These are phyloP conservation scores for Mormyrops attenuatus DNA, from an alignment of 2,797 vertebrate species.

Conservation along the genomic window DNA sequence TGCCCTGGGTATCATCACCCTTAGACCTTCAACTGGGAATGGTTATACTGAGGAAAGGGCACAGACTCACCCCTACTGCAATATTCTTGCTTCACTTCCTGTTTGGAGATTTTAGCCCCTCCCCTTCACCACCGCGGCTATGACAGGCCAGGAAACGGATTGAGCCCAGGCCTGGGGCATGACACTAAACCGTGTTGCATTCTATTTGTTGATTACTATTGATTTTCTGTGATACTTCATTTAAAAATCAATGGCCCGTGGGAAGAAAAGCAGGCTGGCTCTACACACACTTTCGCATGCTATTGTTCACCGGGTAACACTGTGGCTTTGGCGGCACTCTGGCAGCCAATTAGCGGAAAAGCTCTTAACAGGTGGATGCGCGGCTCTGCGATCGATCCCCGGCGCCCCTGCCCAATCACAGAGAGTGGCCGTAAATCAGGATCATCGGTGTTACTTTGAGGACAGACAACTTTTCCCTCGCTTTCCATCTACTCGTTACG, in stretches of 20 bases:
- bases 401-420: conserved; percentile 93
- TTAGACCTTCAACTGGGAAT: neutral
- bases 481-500: conserved; percentile 39
- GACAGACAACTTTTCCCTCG: conserved; percentile 54
- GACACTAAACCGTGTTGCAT: conserved; percentile 77
- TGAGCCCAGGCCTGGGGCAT: conserved; percentile 72
- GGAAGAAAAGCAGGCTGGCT: conserved; percentile 80
- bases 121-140: conserved; percentile 60
- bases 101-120: conserved; percentile 60
- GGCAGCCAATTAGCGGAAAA: conserved; percentile 91
- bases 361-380: conserved; percentile 96
- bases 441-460: conserved; percentile 83
- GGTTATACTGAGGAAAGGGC: neutral
- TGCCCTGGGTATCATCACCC: neutral
- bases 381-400: conserved; percentile 80
- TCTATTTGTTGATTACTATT: conserved; percentile 99
- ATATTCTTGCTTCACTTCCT: conserved; percentile 60
- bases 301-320: conserved; percentile 69
- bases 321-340: conserved; percentile 74
- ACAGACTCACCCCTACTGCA: conserved; percentile 36
- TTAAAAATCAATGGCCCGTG: conserved; percentile 91
- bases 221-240: conserved; percentile 98
- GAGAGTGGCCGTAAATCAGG: conserved; percentile 98
- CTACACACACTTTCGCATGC: conserved; percentile 87
- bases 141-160: conserved; percentile 87